Base-by-base conservation (phyloP, 2,797 vertebrate species). In the Cynodonichthys magdalenae region DNA sequence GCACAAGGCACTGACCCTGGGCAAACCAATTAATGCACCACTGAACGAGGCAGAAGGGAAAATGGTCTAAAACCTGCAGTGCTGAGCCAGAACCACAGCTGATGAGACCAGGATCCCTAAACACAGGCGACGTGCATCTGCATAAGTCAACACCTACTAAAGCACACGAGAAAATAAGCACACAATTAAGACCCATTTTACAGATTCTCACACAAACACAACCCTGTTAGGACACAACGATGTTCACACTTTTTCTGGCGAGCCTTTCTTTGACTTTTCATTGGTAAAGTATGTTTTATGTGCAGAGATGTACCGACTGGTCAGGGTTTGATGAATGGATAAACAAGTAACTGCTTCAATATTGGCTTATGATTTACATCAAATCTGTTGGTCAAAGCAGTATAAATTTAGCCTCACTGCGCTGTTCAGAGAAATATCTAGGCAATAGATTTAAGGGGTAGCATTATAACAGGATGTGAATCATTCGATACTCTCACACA, bases 261-360 rank as follows among this genome's bases (percentile, higher is more conserved):
- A 52, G 53, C 42, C 4, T 42, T 58, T 55, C 64, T 66, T 63
- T 73, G 55, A 62, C 24, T 68, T 20, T 63, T 80, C 71, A 83
- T 69, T 24, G 24, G 24, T 24, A 24, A 81, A 51, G 81, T 73
- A 79, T 73, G 75, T 82, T 79, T 85, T 81, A 80, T 83, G 50
- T 74, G 39, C 49, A 1, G 18, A 46, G 66, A 65, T 57, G 66
- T 69, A 80, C 85, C 77, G 68, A 80, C 54, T 53, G 74, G 54
- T 80, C 68, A 56, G 62, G 54, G 65, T 66, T 63, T 87, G 77
- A 85, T 74, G 75, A 81, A 87, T 77, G 81, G 36, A 75, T 71
- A 82, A 85, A 85, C 82, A 83, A 73, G 76, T 50, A 20, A 67
- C 73, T 70, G 55, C 65, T 84, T 84, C 66, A 86, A 90, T 87